Evolutionary conservation across 1,140 invertebrate genomes (phyloP), one percentile per base, ranked within the genome.

Genomic region (Dendrolimus kikuchii): DNA sequence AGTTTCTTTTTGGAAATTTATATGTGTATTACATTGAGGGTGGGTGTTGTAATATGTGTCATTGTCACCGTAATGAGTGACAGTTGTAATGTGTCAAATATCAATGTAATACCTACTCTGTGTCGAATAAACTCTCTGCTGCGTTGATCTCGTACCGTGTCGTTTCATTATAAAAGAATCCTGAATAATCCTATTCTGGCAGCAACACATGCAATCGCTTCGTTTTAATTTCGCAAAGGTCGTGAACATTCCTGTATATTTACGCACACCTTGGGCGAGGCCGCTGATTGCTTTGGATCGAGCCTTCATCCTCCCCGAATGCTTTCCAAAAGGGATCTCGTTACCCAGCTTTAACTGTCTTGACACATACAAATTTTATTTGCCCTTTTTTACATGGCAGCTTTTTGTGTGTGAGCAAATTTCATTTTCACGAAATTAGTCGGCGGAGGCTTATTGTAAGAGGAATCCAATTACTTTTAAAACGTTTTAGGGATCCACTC

Each of bases 261-360:
- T 55, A 23, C 49, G 57, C 57, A 55, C 57, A 54, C 51, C 51
- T 44, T 44, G 37, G 42, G 53, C 61, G 58, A 62, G 54, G 62
- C 49, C 52, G 65, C 66, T 71, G 72, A 78, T 82, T 80, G 69
- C 65, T 66, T 79, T 74, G 66, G 70, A 69, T 59, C 57, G 64
- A 57, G 65, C 69, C 64, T 61, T 71, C 66, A 69, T 60, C 23
- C 23, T 23, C 23, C 64, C 48, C 54, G 66, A 76, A 66, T 68
- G 66, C 68, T 72, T 68, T 72, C 62, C 57, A 23, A 55, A 68
- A 69, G 65, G 68, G 69, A 69, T 69, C 67, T 81, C 75, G 74
- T 81, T 80, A 81, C 71, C 62, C 56, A 69, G 72, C 80, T 80
- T 81, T 77, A 82, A 77, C 70, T 66, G 79, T 79, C 72, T 72